Conservation (phyloP, 1,140 invertebrate genomes). For the Phenacoccus solenopsis region DNA sequence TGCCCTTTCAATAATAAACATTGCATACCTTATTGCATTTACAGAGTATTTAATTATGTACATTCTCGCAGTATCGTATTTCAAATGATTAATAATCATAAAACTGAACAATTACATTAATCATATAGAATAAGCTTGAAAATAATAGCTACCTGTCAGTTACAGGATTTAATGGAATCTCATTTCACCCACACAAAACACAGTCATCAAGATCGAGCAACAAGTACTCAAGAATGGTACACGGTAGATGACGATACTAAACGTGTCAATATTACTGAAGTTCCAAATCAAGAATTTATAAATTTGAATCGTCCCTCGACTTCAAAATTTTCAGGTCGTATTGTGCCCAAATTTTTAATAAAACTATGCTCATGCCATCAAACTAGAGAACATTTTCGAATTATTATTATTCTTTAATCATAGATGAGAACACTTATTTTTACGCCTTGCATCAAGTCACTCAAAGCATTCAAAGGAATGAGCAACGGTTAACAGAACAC, state of each 20-base stretch:
- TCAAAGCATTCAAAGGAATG: slow-evolving; percentile 55
- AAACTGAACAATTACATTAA: no score
- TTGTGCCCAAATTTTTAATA: background rate
- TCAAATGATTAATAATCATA: no score
- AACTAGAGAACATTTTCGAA: no score
- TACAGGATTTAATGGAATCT: background rate
- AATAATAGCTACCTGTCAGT: background rate
- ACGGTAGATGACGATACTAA: background rate
- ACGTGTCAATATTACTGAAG: background rate
- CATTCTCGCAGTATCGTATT: no score
- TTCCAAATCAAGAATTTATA: background rate
- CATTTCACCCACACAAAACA: background rate
- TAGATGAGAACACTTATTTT: slow-evolving; percentile 35
- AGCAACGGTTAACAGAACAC: slow-evolving; percentile 49
- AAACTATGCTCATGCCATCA: no score
- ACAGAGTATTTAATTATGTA: no score
- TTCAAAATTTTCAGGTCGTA: background rate
- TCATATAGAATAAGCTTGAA: background rate
- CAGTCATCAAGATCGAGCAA: background rate
- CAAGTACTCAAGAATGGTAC: background rate
- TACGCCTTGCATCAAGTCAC: slow-evolving; percentile 52
- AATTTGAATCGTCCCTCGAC: background rate
- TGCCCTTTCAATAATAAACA: no score
- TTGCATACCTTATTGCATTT: no score
- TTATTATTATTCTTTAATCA: background rate